Evolutionary conservation across 2,888 invertebrate species (phyloP), one percentile per base, ranked within the genome.

Genomic region (Athalia cordata): DNA sequence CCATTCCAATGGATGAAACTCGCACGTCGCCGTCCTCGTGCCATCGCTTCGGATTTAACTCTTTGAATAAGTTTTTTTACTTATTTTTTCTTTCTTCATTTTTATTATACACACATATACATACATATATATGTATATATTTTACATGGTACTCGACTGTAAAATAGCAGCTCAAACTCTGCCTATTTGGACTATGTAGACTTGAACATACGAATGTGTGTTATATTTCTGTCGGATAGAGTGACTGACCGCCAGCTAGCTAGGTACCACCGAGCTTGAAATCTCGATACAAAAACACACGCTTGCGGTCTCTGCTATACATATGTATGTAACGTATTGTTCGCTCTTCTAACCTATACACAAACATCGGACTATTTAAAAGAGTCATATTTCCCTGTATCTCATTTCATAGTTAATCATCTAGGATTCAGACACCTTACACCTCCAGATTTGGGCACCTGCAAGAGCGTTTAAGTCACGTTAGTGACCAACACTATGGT

Each of bases 351-450:
- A 29, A 29, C 29, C 29, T 29, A 59, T 29, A 72, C 11, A 57
- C 59, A 57, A 13, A 52, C 52, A 3, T 49, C 52, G 62, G 5
- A 5, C 62, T 62, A 45, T 50, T 75, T 62, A 45, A 50, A 75
- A 8, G 75, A 50, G 50, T 75, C 62, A 62, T 75, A 75, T 75
- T 49, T 15, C 62, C 29, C 15, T 11, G 75, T 75, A 64, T 75
- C 62, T 13, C 50, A 43, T 75, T 75, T 64, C 75, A 64, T 75
- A 75, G 62, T 75, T 75, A 75, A 75, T 64, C 75, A 75, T 75
- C 59, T 50, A 29, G 62, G 15, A 64, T 62, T 62, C 45, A 7
- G 62, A 75, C 62, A 75, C 75, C 75, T 50, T 75, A 75, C 64
- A 75, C 52, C 75, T 52, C 11, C 13, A 62, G 61, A 29, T 50